A percentile compares a stretch with the other conserved stretches of the same genome.
Conservation (phyloP, 2,888 invertebrate species). For the Lingula anatina region DNA sequence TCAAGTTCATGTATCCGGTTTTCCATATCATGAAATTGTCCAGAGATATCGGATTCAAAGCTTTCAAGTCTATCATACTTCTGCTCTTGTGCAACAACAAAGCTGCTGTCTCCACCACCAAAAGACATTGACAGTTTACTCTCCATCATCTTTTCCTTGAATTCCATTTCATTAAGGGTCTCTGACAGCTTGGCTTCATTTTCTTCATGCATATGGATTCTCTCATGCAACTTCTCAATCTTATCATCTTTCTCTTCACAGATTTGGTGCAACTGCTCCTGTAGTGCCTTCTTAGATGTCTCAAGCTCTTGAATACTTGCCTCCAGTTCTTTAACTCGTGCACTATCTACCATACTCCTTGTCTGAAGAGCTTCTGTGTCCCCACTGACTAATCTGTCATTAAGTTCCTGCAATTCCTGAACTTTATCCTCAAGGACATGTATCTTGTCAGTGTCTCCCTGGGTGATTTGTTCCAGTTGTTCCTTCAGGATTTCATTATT, state of each 20-base stretch:
- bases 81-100: background rate
- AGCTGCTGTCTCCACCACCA: constrained; percentile 3
- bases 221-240: constrained; percentile 29
- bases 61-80: background rate
- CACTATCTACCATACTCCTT: no score
- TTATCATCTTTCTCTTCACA: constrained; percentile 29
- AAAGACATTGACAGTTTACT: constrained; percentile 27
- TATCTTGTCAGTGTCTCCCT: no score
- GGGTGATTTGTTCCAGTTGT: constrained; percentile 13
- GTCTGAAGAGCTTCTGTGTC: no score
- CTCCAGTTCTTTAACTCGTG: constrained; percentile 1
- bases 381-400: no score
- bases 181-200: constrained; percentile 33
- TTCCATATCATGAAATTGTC: constrained; percentile 9
- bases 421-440: no score
- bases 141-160: constrained; percentile 24
- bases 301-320: constrained; percentile 5
- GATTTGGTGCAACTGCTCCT: background rate
- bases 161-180: constrained; percentile 31
- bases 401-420: no score
- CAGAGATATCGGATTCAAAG: background rate
- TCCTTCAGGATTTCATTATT: constrained; percentile 15
- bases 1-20: background rate
- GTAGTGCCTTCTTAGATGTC: background rate
- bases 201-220: constrained; percentile 21